Evolutionary conservation across 2,888 invertebrate species (phyloP).

Genomic region (Flexamia atlantica): DNA sequence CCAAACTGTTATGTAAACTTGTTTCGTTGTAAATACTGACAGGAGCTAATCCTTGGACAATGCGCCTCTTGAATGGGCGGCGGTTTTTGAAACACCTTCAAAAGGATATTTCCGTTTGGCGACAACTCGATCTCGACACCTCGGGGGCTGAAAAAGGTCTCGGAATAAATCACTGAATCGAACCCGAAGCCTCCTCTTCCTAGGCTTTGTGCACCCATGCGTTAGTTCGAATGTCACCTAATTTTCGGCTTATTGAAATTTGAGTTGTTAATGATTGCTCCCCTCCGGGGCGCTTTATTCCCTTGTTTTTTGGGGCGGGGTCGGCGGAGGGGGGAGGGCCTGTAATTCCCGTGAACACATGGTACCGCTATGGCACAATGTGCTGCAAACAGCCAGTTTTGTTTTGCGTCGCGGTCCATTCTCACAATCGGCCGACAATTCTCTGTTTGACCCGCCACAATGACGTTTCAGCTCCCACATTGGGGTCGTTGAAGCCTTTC

Average conservation of each 20-base stretch:
- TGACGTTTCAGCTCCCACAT: neutral
- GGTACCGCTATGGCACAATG: conserved; percentile 44
- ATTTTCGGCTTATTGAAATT: conserved; percentile 71
- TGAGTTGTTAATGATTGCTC: conserved; percentile 66
- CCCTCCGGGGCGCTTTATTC: conserved; percentile 56
- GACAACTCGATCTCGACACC: conserved; percentile 42
- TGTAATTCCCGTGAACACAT: conserved; percentile 64
- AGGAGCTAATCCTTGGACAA: conserved; percentile 1
- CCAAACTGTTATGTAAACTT: conserved; percentile 15
- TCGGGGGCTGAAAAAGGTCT: conserved; percentile 46
- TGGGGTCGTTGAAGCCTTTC: neutral
- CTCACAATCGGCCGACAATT: neutral
- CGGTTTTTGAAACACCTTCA: conserved; percentile 31
- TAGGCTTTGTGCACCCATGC: conserved; percentile 64
- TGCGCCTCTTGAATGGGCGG: conserved; percentile 3
- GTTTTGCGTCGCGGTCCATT: conserved; percentile 27
- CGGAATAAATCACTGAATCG: conserved; percentile 45
- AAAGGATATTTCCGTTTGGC: conserved; percentile 57
- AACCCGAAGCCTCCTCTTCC: conserved; percentile 62
- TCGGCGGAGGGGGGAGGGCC: conserved; percentile 28
- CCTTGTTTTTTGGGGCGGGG: conserved; percentile 65
- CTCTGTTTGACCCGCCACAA: neutral
- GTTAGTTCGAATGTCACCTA: conserved; percentile 68
- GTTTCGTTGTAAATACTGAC: conserved; percentile 6
- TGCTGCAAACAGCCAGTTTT: conserved; percentile 6